Percentiles rank a stretch among this genome's conserved stretches.
Conservation (phyloP, 2,888 invertebrate genomes). For the Drosophila paranaensis region DNA sequence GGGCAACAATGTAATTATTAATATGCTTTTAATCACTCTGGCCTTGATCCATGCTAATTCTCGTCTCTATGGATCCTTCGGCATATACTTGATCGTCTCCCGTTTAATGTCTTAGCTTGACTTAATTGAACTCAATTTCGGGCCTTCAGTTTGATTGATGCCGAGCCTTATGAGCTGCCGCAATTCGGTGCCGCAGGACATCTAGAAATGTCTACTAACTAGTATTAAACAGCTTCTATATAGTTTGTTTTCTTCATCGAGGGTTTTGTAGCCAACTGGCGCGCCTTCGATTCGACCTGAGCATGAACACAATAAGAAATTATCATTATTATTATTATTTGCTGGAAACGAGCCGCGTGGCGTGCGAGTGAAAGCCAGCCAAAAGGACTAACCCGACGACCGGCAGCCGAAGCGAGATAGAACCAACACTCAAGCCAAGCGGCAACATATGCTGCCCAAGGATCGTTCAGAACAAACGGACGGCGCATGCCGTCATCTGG, state of each 20-base stretch:
- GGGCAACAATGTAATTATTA: conserved; percentile 37
- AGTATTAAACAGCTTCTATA: conserved; percentile 26
- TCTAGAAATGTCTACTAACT: conserved; percentile 51
- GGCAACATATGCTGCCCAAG: conserved; percentile 81
- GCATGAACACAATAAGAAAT: conserved; percentile 69
- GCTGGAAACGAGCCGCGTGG: conserved; percentile 61
- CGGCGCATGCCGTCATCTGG: conserved; percentile 84
- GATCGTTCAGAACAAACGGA: conserved; percentile 72
- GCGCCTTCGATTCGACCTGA: conserved; percentile 28
- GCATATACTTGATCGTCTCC: conserved; percentile 14
- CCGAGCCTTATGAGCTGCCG: conserved; percentile 29
- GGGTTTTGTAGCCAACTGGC: conserved; percentile 55
- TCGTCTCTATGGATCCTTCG: conserved; percentile 15
- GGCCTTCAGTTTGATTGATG: conserved; percentile 77
- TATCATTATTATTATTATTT: conserved; percentile 64
- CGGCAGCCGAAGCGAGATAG: conserved; percentile 55
- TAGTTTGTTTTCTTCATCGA: conserved; percentile 28
- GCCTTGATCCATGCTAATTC: conserved; percentile 56
- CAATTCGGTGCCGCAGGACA: conserved; percentile 19
- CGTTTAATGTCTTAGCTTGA: conserved; percentile 39
- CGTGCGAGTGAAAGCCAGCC: conserved; percentile 74
- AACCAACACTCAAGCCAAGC: conserved; percentile 56
- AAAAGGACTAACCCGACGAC: conserved; percentile 49
- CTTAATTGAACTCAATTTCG: conserved; percentile 42
- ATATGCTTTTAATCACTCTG: conserved; percentile 70